These are phyloP conservation scores for Tragelaphus oryx DNA, from an alignment of 2,797 vertebrate species.

Conservation along the genomic window DNA sequence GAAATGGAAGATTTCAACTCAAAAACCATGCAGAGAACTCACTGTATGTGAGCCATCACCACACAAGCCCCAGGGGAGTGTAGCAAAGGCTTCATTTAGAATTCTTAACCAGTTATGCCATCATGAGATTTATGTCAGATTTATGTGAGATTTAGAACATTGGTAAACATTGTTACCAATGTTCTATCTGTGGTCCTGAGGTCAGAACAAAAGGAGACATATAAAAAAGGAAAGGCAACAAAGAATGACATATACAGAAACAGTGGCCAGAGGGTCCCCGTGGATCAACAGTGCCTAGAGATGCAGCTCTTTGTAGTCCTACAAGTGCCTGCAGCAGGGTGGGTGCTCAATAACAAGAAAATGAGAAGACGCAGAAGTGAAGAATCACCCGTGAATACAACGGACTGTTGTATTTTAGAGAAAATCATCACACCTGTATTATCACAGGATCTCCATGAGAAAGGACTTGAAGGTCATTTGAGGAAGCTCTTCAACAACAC, in stretches of 20 bases:
- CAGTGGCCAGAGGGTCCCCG: neutral
- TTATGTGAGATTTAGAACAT: too few relatives aligned
- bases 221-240: neutral
- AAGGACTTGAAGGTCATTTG: neutral
- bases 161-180: neutral
- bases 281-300: neutral
- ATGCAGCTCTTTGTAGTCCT: neutral
- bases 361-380: neutral
- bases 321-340: neutral
- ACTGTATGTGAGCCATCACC: neutral
- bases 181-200: neutral
- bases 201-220: slow-evolving; percentile 3
- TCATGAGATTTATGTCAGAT: neutral
- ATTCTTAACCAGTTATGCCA: neutral
- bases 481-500: neutral
- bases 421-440: neutral
- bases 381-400: neutral
- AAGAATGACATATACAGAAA: neutral
- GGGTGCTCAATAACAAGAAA: neutral
- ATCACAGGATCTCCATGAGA: neutral
- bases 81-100: neutral
- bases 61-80: neutral
- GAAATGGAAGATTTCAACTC: slow-evolving; percentile 44
- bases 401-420: neutral
- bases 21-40: neutral